A percentile compares a stretch with the other conserved stretches of the same genome.
These are phyloP conservation scores for Eurystomus gularis DNA, from an alignment of 2,113 vertebrate species.

Conservation along the genomic window DNA sequence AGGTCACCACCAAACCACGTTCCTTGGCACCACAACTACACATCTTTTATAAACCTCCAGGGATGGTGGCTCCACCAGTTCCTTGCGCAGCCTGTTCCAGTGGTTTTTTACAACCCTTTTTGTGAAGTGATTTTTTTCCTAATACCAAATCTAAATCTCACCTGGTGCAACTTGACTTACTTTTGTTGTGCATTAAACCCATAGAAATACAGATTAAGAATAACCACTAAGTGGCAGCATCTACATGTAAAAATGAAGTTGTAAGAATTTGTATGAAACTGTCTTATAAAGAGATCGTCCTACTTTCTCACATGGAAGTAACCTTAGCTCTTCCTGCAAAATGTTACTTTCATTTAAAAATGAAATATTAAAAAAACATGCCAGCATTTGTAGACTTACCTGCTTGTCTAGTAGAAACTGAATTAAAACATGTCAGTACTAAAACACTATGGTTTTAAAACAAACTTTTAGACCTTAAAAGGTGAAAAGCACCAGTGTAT, in stretches of 20 bases:
- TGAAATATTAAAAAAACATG: background rate
- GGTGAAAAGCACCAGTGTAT: background rate
- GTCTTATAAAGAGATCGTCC: background rate
- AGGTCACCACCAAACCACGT: no score
- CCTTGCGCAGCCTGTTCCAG: no score
- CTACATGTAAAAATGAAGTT: background rate
- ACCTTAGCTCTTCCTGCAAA: background rate
- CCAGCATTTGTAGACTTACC: background rate
- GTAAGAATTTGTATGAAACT: background rate
- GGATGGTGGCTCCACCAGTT: no score
- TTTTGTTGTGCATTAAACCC: background rate
- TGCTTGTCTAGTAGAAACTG: background rate
- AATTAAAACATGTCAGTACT: background rate
- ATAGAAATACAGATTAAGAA: background rate
- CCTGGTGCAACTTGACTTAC: background rate
- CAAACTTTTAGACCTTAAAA: background rate
- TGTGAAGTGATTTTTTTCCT: no score
- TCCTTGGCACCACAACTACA: no score
- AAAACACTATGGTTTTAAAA: background rate
- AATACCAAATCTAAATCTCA: no score
- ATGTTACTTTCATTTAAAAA: background rate
- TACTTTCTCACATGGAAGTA: background rate
- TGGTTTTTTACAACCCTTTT: no score
- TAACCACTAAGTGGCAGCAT: constrained; percentile 58
- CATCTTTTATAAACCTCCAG: no score